Evolutionary conservation across 2,888 invertebrate species (phyloP).

Genomic region (Azorinus chamasolen): DNA sequence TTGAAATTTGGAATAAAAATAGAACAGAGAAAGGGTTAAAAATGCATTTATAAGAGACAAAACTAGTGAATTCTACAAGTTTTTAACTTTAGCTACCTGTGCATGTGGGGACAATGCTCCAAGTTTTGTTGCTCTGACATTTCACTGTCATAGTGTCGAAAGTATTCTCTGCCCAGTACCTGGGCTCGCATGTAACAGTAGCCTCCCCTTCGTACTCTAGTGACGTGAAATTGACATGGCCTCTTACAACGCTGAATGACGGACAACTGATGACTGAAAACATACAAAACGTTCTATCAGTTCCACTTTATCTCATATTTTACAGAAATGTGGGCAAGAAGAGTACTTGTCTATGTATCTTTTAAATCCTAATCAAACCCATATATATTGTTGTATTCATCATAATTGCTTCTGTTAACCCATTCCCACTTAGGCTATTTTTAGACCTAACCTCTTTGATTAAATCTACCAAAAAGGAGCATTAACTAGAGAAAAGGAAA

Average conservation of each 20-base stretch:
- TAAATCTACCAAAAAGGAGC: too few relatives aligned
- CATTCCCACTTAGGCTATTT: too few relatives aligned
- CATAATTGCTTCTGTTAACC: too few relatives aligned
- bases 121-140: slow-evolving; percentile 42
- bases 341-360: neutral
- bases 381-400: neutral
- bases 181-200: slow-evolving; percentile 36
- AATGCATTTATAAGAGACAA: too few relatives aligned
- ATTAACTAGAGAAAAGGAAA: too few relatives aligned
- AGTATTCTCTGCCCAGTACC: slow-evolving; percentile 29
- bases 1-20: too few relatives aligned
- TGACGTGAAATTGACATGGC: slow-evolving; percentile 33
- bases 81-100: slow-evolving; percentile 30
- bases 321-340: too few relatives aligned
- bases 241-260: slow-evolving; percentile 33
- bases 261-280: slow-evolving; percentile 50
- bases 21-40: too few relatives aligned
- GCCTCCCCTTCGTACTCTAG: slow-evolving; percentile 41
- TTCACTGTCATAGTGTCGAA: slow-evolving; percentile 7
- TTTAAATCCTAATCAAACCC: neutral
- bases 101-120: slow-evolving; percentile 40
- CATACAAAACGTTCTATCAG: too few relatives aligned
- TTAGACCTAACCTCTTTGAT: too few relatives aligned
- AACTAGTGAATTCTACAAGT: too few relatives aligned
- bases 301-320: too few relatives aligned